These are phyloP conservation scores for Apus apus DNA, from an alignment of 2,113 vertebrate genomes.

Conservation along the genomic window DNA sequence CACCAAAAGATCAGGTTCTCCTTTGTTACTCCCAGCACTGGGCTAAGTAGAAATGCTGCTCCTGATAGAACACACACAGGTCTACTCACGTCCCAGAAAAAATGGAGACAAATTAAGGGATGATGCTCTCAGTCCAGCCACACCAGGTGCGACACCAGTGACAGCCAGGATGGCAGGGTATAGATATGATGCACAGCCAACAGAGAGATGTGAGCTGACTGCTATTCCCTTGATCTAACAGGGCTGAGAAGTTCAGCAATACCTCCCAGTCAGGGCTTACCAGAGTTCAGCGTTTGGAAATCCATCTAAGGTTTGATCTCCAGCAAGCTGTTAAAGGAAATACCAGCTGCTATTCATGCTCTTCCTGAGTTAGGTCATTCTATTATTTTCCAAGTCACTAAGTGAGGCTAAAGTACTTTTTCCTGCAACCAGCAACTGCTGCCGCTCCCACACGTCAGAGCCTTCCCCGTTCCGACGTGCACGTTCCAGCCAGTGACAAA, in stretches of 20 bases:
- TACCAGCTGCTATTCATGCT: conserved; percentile 10
- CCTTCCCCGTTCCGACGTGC: fast-evolving
- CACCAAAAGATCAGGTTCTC: background rate
- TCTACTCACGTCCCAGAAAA: background rate
- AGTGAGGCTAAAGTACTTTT: conserved; percentile 17
- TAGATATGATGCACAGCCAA: background rate
- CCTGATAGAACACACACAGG: background rate
- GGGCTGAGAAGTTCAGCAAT: background rate
- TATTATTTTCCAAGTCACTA: conserved; percentile 25
- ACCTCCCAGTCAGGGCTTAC: background rate
- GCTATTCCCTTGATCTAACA: background rate
- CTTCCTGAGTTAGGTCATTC: conserved; percentile 56
- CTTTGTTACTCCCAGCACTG: background rate
- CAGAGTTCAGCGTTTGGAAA: background rate
- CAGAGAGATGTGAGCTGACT: background rate
- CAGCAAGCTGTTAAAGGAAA: conserved; percentile 30
- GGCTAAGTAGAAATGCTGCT: background rate
- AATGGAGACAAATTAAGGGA: background rate
- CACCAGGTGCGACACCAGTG: background rate
- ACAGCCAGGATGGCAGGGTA: background rate
- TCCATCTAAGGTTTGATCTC: background rate
- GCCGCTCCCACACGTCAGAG: background rate
- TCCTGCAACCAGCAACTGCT: background rate
- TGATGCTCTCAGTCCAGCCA: background rate
- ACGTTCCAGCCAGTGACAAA: background rate